Percentiles rank a stretch among this genome's conserved stretches.
phyloP scores from a whole-genome alignment of 2,888 invertebrate genomes.

The Apotomis betuletana region DNA sequence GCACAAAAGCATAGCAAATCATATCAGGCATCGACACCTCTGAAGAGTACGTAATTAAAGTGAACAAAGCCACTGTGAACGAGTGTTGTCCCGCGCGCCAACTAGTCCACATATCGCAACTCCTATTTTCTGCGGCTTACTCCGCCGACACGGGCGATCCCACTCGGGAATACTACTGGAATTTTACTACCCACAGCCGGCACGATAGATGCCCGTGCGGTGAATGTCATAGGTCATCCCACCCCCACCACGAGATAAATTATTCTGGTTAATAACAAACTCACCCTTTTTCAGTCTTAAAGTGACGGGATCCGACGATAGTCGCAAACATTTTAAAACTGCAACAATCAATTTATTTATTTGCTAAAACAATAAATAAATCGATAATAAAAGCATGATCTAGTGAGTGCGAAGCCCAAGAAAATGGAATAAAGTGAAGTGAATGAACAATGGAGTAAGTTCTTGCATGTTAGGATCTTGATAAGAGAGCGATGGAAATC shows the following conservation, averaged over 20 bases:
- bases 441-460: constrained; percentile 48
- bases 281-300: constrained; percentile 96
- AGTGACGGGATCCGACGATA: constrained; percentile 95
- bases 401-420: too few relatives aligned
- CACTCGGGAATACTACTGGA: constrained; percentile 64
- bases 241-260: constrained; percentile 44
- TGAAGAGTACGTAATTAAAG: constrained; percentile 64
- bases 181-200: constrained; percentile 68
- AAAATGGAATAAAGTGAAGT: constrained; percentile 44
- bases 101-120: constrained; percentile 63
- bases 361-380: constrained; percentile 46
- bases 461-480: constrained; percentile 53
- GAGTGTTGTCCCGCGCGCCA: constrained; percentile 66
- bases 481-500: constrained; percentile 54
- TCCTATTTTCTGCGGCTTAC: constrained; percentile 70
- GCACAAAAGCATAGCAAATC: constrained; percentile 44
- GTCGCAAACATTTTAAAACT: constrained; percentile 96
- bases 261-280: constrained; percentile 60
- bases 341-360: constrained; percentile 77
- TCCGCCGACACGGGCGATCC: constrained; percentile 62
- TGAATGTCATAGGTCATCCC: constrained; percentile 50
- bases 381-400: constrained; percentile 34
- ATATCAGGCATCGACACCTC: constrained; percentile 42
- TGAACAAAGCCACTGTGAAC: constrained; percentile 64
- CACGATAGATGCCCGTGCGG: constrained; percentile 47